Evolutionary conservation across 2,888 invertebrate species (phyloP).

Genomic region (Entomobrya multifasciata): DNA sequence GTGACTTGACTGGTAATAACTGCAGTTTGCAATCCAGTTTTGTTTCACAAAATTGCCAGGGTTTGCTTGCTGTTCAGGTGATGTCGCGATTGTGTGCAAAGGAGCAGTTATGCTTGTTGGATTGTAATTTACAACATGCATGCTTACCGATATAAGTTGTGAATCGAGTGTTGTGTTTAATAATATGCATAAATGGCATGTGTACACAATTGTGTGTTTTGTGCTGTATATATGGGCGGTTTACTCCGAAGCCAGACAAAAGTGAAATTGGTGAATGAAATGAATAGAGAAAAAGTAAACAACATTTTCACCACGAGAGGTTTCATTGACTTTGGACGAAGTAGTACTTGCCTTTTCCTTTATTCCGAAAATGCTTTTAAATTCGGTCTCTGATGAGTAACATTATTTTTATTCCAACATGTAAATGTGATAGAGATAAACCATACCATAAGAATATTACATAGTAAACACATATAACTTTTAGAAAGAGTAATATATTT

Average conservation of each 20-base stretch:
- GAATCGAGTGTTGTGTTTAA: not conserved
- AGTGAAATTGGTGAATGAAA: not conserved
- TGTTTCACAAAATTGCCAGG: too few relatives aligned
- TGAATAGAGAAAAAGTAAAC: conserved; percentile 4
- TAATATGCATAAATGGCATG: not conserved
- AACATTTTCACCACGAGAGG: not conserved
- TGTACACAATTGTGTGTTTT: conserved; percentile 13
- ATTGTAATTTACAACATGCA: not conserved
- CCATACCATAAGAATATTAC: conserved; percentile 53
- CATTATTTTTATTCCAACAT: conserved; percentile 65
- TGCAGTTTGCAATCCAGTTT: too few relatives aligned
- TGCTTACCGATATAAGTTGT: not conserved
- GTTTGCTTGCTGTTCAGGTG: too few relatives aligned
- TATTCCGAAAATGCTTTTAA: conserved; percentile 59
- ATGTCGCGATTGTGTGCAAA: too few relatives aligned
- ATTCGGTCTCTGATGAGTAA: conserved; percentile 60
- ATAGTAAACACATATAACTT: conserved; percentile 50
- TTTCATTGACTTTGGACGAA: conserved; percentile 56
- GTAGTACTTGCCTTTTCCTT: conserved; percentile 59
- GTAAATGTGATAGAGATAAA: conserved; percentile 61
- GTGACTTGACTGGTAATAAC: too few relatives aligned
- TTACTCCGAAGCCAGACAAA: not conserved
- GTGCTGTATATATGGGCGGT: not conserved
- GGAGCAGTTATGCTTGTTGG: not conserved
- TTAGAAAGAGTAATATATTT: conserved; percentile 62